Conservation (phyloP, 2,888 invertebrate species). For the Chrysomela aeneicollis region DNA sequence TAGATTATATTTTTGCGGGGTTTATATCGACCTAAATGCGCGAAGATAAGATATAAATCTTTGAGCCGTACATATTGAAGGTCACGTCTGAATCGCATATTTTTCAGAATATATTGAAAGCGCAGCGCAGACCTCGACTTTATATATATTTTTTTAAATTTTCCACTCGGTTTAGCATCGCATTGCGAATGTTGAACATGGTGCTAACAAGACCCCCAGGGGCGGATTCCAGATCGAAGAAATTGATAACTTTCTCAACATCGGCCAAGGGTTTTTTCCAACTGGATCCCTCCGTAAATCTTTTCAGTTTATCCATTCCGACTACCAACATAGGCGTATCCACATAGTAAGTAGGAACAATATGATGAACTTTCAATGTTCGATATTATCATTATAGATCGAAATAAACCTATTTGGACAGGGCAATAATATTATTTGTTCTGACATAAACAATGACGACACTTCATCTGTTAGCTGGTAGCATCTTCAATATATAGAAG, state of each 20-base stretch:
- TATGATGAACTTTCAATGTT: too few species aligned
- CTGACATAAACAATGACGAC: too few species aligned
- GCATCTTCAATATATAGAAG: too few species aligned
- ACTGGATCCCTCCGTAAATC: conserved; percentile 23
- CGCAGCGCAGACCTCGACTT: conserved; percentile 22
- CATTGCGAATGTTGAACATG: conserved; percentile 31
- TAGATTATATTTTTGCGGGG: too few species aligned
- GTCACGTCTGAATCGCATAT: conserved; percentile 20
- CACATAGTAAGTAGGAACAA: background rate
- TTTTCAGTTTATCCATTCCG: conserved; percentile 11
- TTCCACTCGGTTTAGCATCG: conserved; percentile 31
- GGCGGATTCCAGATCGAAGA: conserved; percentile 30
- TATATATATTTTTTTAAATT: conserved; percentile 26
- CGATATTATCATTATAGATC: too few species aligned
- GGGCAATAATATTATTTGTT: too few species aligned
- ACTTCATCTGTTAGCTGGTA: too few species aligned
- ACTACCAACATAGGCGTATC: background rate
- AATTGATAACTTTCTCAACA: conserved; percentile 34
- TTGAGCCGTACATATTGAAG: conserved; percentile 12
- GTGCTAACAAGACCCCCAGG: conserved; percentile 35
- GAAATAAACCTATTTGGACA: too few species aligned
- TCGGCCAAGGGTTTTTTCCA: conserved; percentile 24
- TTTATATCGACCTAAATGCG: too few species aligned
- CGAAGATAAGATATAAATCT: conserved; percentile 10
- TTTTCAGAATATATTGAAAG: conserved; percentile 14